Evolutionary conservation across 2,113 vertebrate genomes (phyloP).

Genomic region (Cheilinus undulatus): DNA sequence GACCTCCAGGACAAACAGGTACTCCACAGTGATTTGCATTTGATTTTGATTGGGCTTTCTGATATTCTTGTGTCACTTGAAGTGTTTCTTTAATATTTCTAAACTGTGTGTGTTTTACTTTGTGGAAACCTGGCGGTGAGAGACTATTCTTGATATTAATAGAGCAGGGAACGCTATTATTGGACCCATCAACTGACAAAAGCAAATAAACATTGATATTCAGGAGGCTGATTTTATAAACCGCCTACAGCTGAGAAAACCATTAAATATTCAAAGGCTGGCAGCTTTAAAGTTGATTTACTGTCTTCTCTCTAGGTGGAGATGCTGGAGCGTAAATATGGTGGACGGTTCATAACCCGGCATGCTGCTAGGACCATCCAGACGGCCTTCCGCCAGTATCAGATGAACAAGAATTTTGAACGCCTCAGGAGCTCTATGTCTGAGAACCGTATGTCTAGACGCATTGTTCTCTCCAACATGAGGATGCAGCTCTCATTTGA

Average conservation of each 20-base stretch:
- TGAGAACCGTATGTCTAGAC: slow-evolving; percentile 97
- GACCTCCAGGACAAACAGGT: slow-evolving; percentile 99
- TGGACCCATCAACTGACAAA: not conserved
- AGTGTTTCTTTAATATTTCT: not conserved
- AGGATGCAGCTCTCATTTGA: slow-evolving; percentile 99
- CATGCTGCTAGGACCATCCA: slow-evolving; percentile 99
- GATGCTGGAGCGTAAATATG: slow-evolving; percentile 99
- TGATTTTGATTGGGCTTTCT: not conserved
- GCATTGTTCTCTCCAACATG: slow-evolving; percentile 99
- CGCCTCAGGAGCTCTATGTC: slow-evolving; percentile 98
- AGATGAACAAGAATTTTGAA: slow-evolving; percentile 99
- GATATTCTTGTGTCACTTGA: not conserved
- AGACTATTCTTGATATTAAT: not conserved
- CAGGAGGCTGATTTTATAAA: not conserved
- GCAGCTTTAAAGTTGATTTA: not conserved
- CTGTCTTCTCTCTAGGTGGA: slow-evolving; percentile 87
- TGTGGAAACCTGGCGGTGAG: not conserved
- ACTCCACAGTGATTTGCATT: slow-evolving; percentile 30
- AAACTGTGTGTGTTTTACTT: not conserved
- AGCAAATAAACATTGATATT: slow-evolving; percentile 3
- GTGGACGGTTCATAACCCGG: slow-evolving; percentile 96
- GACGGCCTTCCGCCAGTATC: slow-evolving; percentile 98
- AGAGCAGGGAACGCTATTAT: not conserved
- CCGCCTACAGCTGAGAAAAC: slow-evolving; percentile 4
- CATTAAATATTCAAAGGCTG: not conserved